phyloP scores from a whole-genome alignment of 2,797 vertebrate species.

The Girardinus metallicus region DNA sequence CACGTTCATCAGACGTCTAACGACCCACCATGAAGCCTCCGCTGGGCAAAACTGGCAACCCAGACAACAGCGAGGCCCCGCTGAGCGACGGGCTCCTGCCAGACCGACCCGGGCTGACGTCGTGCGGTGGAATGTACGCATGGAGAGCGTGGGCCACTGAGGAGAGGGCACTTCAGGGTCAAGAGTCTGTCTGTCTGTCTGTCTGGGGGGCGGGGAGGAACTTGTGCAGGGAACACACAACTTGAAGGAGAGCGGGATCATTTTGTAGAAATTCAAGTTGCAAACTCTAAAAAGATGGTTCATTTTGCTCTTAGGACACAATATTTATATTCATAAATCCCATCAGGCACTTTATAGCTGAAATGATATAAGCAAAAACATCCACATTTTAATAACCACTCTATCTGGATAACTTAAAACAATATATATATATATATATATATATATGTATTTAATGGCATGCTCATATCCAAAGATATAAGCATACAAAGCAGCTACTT shows the following conservation, averaged over 20 bases:
- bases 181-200: constrained; percentile 61
- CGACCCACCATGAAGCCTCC: not conserved
- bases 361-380: not conserved
- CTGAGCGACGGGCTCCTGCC: constrained; percentile 71
- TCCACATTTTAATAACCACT: not conserved
- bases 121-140: constrained; percentile 80
- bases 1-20: constrained; percentile 15
- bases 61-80: constrained; percentile 52
- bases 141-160: constrained; percentile 40
- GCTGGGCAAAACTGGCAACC: constrained; percentile 34
- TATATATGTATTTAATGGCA: too few species aligned
- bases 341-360: not conserved
- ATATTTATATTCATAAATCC: not conserved
- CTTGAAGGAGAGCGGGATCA: not conserved
- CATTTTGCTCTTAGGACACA: not conserved
- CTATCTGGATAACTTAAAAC: not conserved
- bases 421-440: too few species aligned
- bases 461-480: not conserved
- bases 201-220: constrained; percentile 50
- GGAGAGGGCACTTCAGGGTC: constrained; percentile 67
- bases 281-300: too few species aligned
- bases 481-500: not conserved
- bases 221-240: constrained; percentile 45
- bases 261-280: not conserved
- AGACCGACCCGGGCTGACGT: constrained; percentile 76